Percentiles rank a stretch among this genome's conserved stretches.
These are phyloP conservation scores for Otolemur garnettii DNA, from an alignment of 2,113 vertebrate species.

Conservation along the genomic window DNA sequence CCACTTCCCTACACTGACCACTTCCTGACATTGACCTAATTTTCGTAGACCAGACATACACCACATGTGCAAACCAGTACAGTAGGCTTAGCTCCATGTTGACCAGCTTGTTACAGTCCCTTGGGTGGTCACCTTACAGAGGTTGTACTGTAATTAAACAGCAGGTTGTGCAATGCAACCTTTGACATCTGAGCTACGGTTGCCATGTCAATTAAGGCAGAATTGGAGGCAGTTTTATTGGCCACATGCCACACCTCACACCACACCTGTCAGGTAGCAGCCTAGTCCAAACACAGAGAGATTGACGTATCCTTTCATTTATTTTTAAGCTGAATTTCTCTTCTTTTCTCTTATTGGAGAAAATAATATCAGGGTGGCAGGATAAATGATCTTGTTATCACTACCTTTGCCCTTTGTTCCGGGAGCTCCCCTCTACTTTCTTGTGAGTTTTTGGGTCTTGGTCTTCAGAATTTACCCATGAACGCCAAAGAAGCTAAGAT, in stretches of 20 bases:
- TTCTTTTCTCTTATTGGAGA: background rate
- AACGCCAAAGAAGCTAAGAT: background rate
- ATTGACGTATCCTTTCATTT: background rate
- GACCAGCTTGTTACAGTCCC: no score
- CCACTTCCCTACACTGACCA: no score
- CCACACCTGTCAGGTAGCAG: background rate
- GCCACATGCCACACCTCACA: background rate
- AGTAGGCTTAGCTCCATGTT: no score
- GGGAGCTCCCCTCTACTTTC: background rate
- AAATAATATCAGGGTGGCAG: background rate
- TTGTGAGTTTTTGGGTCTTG: background rate
- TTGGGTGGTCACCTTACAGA: no score
- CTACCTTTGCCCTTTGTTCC: conserved; percentile 24
- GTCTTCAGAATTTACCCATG: background rate
- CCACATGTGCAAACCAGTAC: no score
- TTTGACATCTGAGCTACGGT: conserved; percentile 26
- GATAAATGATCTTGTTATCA: background rate
- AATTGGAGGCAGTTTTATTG: conserved; percentile 25
- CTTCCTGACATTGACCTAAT: no score
- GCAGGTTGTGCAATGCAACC: background rate
- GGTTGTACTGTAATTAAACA: conserved; percentile 32
- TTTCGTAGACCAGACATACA: no score
- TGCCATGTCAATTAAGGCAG: background rate
- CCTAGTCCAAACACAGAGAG: background rate
- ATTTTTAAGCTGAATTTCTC: conserved; percentile 36